Conservation (phyloP, 2,797 vertebrate species). For the Botia almorhae region DNA sequence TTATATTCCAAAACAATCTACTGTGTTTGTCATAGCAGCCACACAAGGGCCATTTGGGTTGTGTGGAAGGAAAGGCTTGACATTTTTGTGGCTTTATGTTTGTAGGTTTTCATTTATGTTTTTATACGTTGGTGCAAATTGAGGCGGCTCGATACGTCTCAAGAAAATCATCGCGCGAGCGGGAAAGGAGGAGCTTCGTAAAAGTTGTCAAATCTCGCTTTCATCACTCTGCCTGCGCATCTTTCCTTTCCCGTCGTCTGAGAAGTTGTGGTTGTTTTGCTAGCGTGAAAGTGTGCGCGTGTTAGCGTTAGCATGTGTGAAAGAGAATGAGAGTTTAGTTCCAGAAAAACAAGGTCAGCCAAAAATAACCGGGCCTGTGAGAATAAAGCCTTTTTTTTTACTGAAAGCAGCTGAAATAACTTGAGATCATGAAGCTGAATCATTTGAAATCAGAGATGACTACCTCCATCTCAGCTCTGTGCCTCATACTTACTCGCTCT, state of each 20-base stretch:
- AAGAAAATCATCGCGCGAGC: not conserved
- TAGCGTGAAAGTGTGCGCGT: not conserved
- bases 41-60: slow-evolving; percentile 66
- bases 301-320: slow-evolving; percentile 8
- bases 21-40: slow-evolving; percentile 65
- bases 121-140: slow-evolving; percentile 34
- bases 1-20: slow-evolving; percentile 74
- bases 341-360: slow-evolving; percentile 59
- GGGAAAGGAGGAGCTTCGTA: not conserved
- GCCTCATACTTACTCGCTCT: not conserved
- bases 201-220: not conserved
- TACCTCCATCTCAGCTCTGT: not conserved
- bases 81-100: slow-evolving; percentile 77
- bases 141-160: slow-evolving; percentile 12
- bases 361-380: slow-evolving; percentile 77
- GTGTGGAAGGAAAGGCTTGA: slow-evolving; percentile 68
- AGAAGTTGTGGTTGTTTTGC: slow-evolving; percentile 16
- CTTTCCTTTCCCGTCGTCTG: not conserved
- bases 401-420: slow-evolving; percentile 54
- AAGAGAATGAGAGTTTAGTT: slow-evolving; percentile 13
- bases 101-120: slow-evolving; percentile 66
- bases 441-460: slow-evolving; percentile 37
- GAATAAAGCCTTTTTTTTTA: slow-evolving; percentile 64
- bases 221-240: not conserved
- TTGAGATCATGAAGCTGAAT: slow-evolving; percentile 62